A percentile compares a stretch with the other conserved stretches of the same genome.
Evolutionary conservation across 2,113 vertebrate species (phyloP).

Genomic region (Nannobrachium achirus): DNA sequence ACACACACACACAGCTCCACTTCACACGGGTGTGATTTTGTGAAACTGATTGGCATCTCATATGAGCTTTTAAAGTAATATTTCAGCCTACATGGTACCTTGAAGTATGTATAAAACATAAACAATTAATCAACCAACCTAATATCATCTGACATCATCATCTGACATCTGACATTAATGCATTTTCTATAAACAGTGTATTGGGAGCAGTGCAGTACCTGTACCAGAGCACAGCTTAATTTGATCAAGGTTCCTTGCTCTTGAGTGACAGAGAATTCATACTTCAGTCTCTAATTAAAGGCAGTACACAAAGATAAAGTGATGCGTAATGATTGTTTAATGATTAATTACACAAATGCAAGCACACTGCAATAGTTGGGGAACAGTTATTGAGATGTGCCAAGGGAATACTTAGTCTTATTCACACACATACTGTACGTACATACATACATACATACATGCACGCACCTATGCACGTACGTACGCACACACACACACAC

Average conservation of each 20-base stretch:
- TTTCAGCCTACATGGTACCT: not conserved
- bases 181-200: conserved; percentile 13
- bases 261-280: conserved; percentile 45
- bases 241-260: conserved; percentile 14
- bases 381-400: conserved; percentile 45
- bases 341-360: conserved; percentile 50
- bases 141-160: too few relatives aligned
- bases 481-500: not conserved
- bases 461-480: not conserved
- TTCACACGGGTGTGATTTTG: too few relatives aligned
- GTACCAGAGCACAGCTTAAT: conserved; percentile 32
- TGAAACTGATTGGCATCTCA: too few relatives aligned
- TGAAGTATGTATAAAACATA: not conserved
- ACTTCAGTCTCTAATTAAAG: conserved; percentile 43
- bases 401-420: conserved; percentile 16
- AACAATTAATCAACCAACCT: not conserved
- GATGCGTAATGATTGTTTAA: conserved; percentile 41
- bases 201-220: conserved; percentile 16
- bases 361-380: conserved; percentile 3
- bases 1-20: too few relatives aligned
- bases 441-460: not conserved
- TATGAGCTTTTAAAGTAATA: conserved; percentile 16
- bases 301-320: conserved; percentile 41
- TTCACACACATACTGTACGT: not conserved
- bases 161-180: not conserved